Base-by-base conservation (phyloP, 1,140 invertebrate species). In the Bombus waltoni region DNA sequence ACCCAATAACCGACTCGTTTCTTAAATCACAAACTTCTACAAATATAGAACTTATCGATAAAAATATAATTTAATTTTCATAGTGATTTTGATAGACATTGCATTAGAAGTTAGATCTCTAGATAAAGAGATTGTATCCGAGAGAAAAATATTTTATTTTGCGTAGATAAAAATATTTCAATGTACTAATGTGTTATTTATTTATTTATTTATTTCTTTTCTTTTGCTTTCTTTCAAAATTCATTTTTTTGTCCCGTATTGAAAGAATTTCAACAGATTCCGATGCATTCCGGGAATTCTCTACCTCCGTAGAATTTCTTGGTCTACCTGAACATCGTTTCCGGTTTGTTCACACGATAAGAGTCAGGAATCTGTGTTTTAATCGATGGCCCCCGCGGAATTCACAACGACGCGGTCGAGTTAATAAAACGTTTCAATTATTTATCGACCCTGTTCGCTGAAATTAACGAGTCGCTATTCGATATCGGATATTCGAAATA, bases 381-480 rank as follows among this genome's bases (percentile, higher is more conserved):
- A 70, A 70, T 70, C 68, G 10, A 38, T 40, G 35, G 47, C 68
- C 25, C 22, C 10, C 38, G 38, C 3, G 68, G 35, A 70, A 70
- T 70, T 70, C 38, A 25, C 38, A 38, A 28, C 35, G 22, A 68
- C 66, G 66, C 35, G 66, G 25, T 70, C 35, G 68, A 40, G 68
- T 38, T 70, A 70, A 40, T 40, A 40, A 38, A 70, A 70, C 18
- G 68, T 70, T 38, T 70, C 35, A 71, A 71, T 71, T 71, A 40
- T 40, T 71, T 71, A 40, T 71, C 68, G 68, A 40, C 11, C 38
- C 9, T 25, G 68, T 25, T 40, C 38, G 35, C 22, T 13, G 22
- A 40, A 40, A 38, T 40, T 71, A 71, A 71, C 68, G 38, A 71
- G 38, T 13, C 68, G 38, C 25, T 22, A 38, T 11, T 71, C 35